phyloP scores from a whole-genome alignment of 2,797 vertebrate species.

The Crenichthys baileyi region DNA sequence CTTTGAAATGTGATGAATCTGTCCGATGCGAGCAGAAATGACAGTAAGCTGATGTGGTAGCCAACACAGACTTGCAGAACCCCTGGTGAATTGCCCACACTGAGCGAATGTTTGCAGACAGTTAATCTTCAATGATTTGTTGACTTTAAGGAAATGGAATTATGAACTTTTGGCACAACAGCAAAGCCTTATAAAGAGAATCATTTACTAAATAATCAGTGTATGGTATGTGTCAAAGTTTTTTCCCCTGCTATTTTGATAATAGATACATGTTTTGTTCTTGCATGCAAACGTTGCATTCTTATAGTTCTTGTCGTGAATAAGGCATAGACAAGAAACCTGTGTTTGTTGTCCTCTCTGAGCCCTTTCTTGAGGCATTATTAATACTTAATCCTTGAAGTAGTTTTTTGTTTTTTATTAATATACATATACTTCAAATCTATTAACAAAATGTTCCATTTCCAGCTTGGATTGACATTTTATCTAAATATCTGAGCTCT shows the following conservation, averaged over 20 bases:
- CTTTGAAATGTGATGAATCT: conserved; percentile 26
- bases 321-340: conserved; percentile 9
- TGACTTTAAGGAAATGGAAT: conserved; percentile 41
- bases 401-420: conserved; percentile 14
- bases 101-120: conserved; percentile 40
- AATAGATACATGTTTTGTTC: conserved; percentile 4
- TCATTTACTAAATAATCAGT: conserved; percentile 29
- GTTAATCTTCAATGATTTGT: conserved; percentile 35
- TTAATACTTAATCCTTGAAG: neutral
- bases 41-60: conserved; percentile 25
- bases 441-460: neutral
- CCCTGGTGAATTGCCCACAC: conserved; percentile 30
- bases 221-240: conserved; percentile 22
- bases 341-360: conserved; percentile 29
- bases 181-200: conserved; percentile 23
- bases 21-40: conserved; percentile 16
- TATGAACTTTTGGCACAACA: conserved; percentile 46
- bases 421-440: conserved; percentile 27
- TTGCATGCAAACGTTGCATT: conserved; percentile 8
- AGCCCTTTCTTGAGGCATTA: conserved; percentile 22
- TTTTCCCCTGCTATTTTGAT: conserved; percentile 24
- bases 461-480: conserved; percentile 34
- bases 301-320: neutral
- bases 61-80: conserved; percentile 39
- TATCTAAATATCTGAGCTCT: conserved; percentile 13